These are phyloP conservation scores for Ictidomys tridecemlineatus DNA, from an alignment of 2,113 vertebrate species.

Conservation along the genomic window DNA sequence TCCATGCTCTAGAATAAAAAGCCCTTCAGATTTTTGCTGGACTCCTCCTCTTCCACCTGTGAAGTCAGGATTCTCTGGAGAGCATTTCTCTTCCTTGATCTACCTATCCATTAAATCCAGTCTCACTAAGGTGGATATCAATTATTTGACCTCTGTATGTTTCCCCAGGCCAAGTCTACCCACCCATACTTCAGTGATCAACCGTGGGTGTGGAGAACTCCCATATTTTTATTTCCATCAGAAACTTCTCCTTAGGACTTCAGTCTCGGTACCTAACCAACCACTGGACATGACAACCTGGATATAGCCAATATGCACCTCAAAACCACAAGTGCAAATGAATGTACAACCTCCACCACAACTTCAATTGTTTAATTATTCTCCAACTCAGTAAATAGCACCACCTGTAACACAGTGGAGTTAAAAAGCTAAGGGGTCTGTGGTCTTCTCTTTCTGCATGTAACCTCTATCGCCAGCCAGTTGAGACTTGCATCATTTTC, in stretches of 20 bases:
- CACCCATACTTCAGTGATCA: not conserved
- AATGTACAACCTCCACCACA: not conserved
- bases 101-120: not conserved
- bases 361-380: not conserved
- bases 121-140: not conserved
- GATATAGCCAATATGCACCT: not conserved
- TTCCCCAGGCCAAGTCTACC: not conserved
- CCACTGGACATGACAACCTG: not conserved
- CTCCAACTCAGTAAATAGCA: not conserved
- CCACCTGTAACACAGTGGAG: not conserved
- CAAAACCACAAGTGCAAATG: not conserved
- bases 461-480: not conserved
- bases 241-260: not conserved
- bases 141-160: not conserved
- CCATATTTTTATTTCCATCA: not conserved
- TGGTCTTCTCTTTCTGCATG: not conserved
- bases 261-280: not conserved
- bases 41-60: not conserved
- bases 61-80: not conserved
- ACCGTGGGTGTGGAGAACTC: rapidly evolving
- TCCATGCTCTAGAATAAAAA: not conserved
- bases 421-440: not conserved
- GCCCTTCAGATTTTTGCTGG: not conserved
- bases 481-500: not conserved
- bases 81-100: not conserved